Conservation (phyloP, 2,113 vertebrate genomes). For the Pelobates fuscus region DNA sequence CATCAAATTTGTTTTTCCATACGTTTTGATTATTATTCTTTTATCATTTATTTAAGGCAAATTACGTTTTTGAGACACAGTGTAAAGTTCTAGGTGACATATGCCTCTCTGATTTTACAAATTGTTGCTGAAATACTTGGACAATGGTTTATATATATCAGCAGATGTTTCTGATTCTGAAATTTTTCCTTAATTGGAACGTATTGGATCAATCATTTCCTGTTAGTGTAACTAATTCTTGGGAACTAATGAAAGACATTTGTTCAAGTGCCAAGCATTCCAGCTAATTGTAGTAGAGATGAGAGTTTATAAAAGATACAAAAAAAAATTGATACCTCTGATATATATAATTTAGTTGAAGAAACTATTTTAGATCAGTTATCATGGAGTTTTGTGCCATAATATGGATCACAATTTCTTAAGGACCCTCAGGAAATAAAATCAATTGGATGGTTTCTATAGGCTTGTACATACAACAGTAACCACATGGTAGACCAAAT, state of each 20-base stretch:
- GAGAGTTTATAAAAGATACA: too few species aligned
- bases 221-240: constrained; percentile 12
- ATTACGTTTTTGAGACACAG: background rate
- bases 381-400: too few species aligned
- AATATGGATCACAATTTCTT: too few species aligned
- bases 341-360: too few species aligned
- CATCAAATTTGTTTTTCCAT: background rate
- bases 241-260: constrained; percentile 28
- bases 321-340: too few species aligned
- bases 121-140: background rate
- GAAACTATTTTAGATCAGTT: too few species aligned
- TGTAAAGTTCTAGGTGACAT: background rate
- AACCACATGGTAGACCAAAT: too few species aligned
- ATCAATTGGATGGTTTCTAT: too few species aligned
- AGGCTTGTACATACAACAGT: too few species aligned
- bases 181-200: constrained; percentile 25
- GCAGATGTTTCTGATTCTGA: constrained; percentile 26
- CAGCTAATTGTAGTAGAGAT: background rate
- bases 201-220: constrained; percentile 11
- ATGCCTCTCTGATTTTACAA: background rate
- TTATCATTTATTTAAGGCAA: background rate
- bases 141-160: background rate
- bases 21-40: background rate
- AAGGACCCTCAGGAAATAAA: too few species aligned
- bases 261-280: constrained; percentile 19